Base-by-base conservation (phyloP, 2,797 vertebrate genomes). In the Aphelocoma californica region DNA sequence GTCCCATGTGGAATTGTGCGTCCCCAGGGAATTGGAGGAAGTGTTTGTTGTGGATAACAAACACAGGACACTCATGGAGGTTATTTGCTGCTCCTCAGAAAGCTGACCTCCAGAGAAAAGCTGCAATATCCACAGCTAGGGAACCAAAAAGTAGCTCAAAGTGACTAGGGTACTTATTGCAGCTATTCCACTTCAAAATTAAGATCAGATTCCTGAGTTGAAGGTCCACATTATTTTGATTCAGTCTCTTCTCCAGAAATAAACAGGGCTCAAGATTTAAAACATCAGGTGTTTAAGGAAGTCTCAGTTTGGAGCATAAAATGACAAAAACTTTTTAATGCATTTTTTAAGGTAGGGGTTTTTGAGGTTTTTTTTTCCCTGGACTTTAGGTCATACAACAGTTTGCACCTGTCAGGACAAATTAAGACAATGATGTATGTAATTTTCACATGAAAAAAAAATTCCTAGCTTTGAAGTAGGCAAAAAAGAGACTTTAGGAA, bases 41-140 rank as follows among this genome's bases (percentile, higher is more conserved):
- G 53, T 6, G 31, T 17, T 50, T 12, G 7, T 13, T 0, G 0
- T 17, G 28, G 23, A 66, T 28, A 66, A 25, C 0, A 10, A 56
- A 12, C 19, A 23, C 45, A n/a, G 8, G 19, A 60, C 2, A 32
- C 12, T n/a, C 21, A 20, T 15, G 13, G 17, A 69, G 8, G 44
- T 69, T 74, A 18, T 65, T 57, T 57, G 31, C 32, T 7, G 1
- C 23, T 25, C 19, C 42, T 81, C 31, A 62, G 38, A 58, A 72
- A 75, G 26, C 4, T 62, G 16, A 26, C 5, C 36, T 51, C 73
- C 25, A 13, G n/a, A 60, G 80, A 58, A 62, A 66, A 47, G 31
- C 8, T 61, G 31, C 14, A 8, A 8, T 26, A 48, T 28, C 23
- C 26, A 62, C 60, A 86, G 40, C 18, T 45, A 26, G 17, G 14